Evolutionary conservation across 2,113 vertebrate species (phyloP).

Genomic region (Proterorhinus semilunaris): DNA sequence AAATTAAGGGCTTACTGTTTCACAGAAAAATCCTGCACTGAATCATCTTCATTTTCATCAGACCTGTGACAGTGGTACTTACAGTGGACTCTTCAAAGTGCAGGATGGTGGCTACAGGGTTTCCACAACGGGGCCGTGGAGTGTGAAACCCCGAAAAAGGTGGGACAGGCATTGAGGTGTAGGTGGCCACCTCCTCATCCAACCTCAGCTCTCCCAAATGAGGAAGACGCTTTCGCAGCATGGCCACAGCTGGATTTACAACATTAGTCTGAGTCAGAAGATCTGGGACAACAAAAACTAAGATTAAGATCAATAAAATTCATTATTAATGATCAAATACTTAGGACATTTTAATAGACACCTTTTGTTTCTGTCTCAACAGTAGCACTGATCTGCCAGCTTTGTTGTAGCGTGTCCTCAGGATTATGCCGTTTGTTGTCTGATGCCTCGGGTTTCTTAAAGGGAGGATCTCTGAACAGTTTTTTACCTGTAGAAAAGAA

Average conservation of each 20-base stretch:
- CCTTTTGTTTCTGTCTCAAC: slow-evolving; percentile 44
- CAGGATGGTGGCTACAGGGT: slow-evolving; percentile 72
- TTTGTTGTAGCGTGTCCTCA: not conserved
- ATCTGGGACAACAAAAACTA: slow-evolving; percentile 29
- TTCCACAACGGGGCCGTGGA: slow-evolving; percentile 57
- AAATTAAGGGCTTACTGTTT: not conserved
- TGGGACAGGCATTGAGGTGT: slow-evolving; percentile 37
- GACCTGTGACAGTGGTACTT: slow-evolving; percentile 34
- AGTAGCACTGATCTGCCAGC: not conserved
- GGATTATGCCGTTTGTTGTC: slow-evolving; percentile 9
- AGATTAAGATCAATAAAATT: too few species aligned
- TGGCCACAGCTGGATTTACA: slow-evolving; percentile 27
- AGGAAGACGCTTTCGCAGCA: slow-evolving; percentile 57
- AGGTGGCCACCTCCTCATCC: slow-evolving; percentile 76
- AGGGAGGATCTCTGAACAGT: slow-evolving; percentile 34
- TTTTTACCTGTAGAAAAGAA: slow-evolving; percentile 73
- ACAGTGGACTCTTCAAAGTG: slow-evolving; percentile 69
- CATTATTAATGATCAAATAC: too few species aligned
- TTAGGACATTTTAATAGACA: slow-evolving; percentile 3
- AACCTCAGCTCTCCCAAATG: slow-evolving; percentile 66
- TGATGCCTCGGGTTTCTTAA: slow-evolving; percentile 25
- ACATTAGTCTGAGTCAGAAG: slow-evolving; percentile 13
- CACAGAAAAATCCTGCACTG: not conserved
- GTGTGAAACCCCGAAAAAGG: slow-evolving; percentile 15
- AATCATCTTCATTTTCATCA: too few species aligned